Percentiles rank a stretch among this genome's conserved stretches.
Evolutionary conservation across 2,113 vertebrate genomes (phyloP).

Genomic region (Phylloscopus trochilus): DNA sequence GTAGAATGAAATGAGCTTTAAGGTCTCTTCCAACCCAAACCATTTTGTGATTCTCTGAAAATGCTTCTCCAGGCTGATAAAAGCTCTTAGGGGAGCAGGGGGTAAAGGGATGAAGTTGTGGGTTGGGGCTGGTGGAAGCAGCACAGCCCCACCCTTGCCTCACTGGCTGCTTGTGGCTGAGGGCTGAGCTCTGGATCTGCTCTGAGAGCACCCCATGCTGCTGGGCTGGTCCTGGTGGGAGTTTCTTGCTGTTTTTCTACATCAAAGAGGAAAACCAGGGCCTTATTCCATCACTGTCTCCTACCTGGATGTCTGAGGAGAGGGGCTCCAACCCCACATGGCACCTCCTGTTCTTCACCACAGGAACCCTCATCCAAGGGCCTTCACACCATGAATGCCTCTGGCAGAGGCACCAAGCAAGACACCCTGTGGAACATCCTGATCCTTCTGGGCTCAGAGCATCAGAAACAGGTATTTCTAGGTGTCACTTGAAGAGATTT

Average conservation of each 20-base stretch:
- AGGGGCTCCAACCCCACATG: background rate
- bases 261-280: accelerated
- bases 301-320: background rate
- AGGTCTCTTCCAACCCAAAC: background rate
- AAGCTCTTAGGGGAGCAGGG: background rate
- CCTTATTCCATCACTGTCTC: background rate
- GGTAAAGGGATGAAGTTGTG: background rate
- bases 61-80: background rate
- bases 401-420: background rate
- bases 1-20: accelerated
- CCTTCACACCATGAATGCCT: accelerated
- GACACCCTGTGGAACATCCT: background rate
- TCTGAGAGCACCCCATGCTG: background rate
- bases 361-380: background rate
- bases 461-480: background rate
- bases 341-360: background rate
- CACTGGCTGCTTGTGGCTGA: background rate
- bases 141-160: accelerated
- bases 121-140: background rate
- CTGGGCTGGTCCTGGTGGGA: background rate
- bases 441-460: background rate
- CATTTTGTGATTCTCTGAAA: background rate
- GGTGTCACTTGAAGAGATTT: background rate
- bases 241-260: background rate
- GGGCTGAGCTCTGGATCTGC: background rate